Evolutionary conservation across 2,797 vertebrate species (phyloP), one percentile per base, ranked within the genome.

Genomic region (Malacoraja senta): DNA sequence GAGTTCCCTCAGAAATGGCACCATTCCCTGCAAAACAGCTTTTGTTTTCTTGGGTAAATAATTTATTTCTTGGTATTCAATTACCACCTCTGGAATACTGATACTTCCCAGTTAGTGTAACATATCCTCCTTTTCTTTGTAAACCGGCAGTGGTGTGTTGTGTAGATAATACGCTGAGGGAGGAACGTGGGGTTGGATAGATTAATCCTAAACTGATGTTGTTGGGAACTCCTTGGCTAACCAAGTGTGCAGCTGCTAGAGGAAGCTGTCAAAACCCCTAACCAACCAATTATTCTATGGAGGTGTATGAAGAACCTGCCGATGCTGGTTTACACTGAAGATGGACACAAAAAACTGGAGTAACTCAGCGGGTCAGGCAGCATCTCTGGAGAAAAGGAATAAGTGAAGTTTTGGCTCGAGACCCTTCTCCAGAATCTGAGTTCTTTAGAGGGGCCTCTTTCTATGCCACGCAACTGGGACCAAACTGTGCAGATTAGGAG

Each of bases 51-150:
- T 65, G 6, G 6, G 13, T 63, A 86, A 86, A 86, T 86, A 32
- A 86, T 86, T 86, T n/a, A 86, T 86, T 65, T 15, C 83, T 15
- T 65, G n/a, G 83, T 58, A 86, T 65, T 17, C 83, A n/a, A n/a
- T 63, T 65, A 63, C 83, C 63, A 63, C 58, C 26, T 86, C 29
- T n/a, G 1, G 24, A 58, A 86, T 29, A 65, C 29, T n/a, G 29
- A 86, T 86, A 65, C 83, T 63, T 58, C 83, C 83, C 58, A 13
- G 29, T 19, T 53, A n/a, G 61, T 17, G 29, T 65, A 86, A n/a
- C 63, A 86, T 32, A 86, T 65, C 15, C 32, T 15, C 61, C 29
- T 3, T 32, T 32, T 15, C 83, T 86, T 86, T 86, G 7, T 86
- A 86, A 71, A 65, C 15, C 17, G 58, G 29, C 83, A 19, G 8